These are phyloP conservation scores for Bubo scandiacus DNA, from an alignment of 2,113 vertebrate species.

Conservation along the genomic window DNA sequence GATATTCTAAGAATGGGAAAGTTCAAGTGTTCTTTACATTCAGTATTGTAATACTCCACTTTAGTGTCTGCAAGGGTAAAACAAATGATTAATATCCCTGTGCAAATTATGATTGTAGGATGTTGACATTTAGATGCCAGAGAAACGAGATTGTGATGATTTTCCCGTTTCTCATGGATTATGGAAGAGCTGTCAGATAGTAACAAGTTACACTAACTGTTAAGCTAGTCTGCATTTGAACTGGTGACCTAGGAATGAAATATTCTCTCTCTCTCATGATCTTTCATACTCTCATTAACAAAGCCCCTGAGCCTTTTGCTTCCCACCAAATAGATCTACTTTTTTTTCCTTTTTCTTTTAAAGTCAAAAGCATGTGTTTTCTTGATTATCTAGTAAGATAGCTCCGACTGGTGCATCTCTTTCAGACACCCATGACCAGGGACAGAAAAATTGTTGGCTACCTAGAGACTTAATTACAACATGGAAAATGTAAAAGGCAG, in stretches of 20 bases:
- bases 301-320: background rate
- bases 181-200: constrained; percentile 41
- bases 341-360: background rate
- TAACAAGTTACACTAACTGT: constrained; percentile 36
- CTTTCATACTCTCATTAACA: constrained; percentile 20
- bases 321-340: background rate
- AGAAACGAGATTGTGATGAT: background rate
- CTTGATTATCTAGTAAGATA: background rate
- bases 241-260: constrained; percentile 50
- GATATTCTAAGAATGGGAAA: background rate
- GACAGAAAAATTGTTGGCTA: background rate
- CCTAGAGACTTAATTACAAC: background rate
- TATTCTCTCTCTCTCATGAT: constrained; percentile 19
- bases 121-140: background rate
- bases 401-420: background rate
- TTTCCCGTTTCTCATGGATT: constrained; percentile 20
- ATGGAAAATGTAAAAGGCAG: background rate
- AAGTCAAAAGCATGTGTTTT: background rate
- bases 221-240: constrained; percentile 47
- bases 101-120: background rate
- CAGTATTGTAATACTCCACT: background rate
- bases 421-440: background rate
- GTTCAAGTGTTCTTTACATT: background rate
- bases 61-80: background rate
- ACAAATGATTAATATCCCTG: background rate